A percentile compares a stretch with the other conserved stretches of the same genome.
phyloP scores from a whole-genome alignment of 2,113 vertebrate species.

The Camelus dromedarius region DNA sequence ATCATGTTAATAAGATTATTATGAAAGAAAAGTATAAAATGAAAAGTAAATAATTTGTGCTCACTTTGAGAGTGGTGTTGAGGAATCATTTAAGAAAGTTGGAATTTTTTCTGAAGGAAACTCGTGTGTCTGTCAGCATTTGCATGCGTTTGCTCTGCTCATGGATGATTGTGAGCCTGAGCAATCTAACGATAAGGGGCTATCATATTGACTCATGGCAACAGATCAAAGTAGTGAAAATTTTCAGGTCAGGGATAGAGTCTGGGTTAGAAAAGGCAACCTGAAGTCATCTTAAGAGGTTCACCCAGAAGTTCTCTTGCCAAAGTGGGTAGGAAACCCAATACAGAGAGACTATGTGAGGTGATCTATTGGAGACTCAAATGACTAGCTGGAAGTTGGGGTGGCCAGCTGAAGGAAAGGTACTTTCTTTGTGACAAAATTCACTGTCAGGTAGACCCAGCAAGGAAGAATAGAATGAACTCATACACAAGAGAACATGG shows the following conservation, averaged over 20 bases:
- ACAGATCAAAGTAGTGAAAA: neutral
- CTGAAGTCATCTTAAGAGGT: neutral
- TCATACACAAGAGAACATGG: neutral
- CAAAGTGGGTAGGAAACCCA: rapidly evolving
- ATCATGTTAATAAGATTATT: neutral
- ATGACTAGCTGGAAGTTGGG: neutral
- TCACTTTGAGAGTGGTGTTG: neutral
- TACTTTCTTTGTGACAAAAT: neutral
- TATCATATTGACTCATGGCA: neutral
- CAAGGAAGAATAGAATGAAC: neutral
- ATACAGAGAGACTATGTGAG: neutral
- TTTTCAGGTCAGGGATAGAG: neutral
- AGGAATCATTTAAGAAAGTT: neutral
- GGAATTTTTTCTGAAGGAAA: neutral
- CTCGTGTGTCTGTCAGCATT: neutral
- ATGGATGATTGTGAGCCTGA: neutral
- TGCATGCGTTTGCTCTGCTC: neutral
- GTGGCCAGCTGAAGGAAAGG: neutral
- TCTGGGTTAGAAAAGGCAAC: neutral
- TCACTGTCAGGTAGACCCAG: neutral
- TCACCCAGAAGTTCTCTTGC: neutral
- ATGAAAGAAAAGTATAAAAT: neutral
- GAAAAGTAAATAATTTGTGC: neutral
- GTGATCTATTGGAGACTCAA: neutral
- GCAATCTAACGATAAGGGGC: neutral